Conservation (phyloP, 1,140 invertebrate genomes). For the Drosophila quadrilineata region DNA sequence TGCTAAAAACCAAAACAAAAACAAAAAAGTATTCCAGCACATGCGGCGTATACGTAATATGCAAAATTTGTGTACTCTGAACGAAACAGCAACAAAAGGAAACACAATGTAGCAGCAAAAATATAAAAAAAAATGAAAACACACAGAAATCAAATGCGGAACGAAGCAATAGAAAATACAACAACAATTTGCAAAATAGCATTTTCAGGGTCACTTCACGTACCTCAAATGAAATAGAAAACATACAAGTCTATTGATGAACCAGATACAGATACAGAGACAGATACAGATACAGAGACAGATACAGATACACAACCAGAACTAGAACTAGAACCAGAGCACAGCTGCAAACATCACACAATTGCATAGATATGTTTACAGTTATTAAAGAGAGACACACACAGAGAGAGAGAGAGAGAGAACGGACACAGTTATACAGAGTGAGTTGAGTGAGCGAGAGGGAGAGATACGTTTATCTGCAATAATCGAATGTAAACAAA, state of each 20-base stretch:
- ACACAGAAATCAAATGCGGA: conserved; percentile 53
- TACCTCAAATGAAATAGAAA: conserved; percentile 60
- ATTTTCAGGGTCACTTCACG: conserved; percentile 45
- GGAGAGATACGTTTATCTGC: conserved; percentile 11
- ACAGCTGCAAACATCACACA: too few relatives aligned
- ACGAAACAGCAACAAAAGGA: too few relatives aligned
- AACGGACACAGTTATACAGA: background rate
- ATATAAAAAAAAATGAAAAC: too few relatives aligned
- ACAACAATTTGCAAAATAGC: conserved; percentile 7
- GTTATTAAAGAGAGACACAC: too few relatives aligned
- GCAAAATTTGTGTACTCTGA: conserved; percentile 21
- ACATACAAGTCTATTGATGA: conserved; percentile 50
- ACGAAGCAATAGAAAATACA: conserved; percentile 50
- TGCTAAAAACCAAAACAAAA: too few relatives aligned
- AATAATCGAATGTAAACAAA: conserved; percentile 37
- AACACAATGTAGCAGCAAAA: too few relatives aligned
- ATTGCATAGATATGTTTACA: too few relatives aligned
- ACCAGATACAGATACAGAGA: conserved; percentile 5
- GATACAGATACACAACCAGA: background rate
- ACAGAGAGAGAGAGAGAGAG: conserved; percentile 5
- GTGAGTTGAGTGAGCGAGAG: too few relatives aligned
- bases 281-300: background rate
- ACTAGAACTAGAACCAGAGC: too few relatives aligned
- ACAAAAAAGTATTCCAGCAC: conserved; percentile 3
- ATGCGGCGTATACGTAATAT: conserved; percentile 43